These are phyloP conservation scores for Seira musarum DNA, from an alignment of 2,888 invertebrate genomes.

Conservation along the genomic window DNA sequence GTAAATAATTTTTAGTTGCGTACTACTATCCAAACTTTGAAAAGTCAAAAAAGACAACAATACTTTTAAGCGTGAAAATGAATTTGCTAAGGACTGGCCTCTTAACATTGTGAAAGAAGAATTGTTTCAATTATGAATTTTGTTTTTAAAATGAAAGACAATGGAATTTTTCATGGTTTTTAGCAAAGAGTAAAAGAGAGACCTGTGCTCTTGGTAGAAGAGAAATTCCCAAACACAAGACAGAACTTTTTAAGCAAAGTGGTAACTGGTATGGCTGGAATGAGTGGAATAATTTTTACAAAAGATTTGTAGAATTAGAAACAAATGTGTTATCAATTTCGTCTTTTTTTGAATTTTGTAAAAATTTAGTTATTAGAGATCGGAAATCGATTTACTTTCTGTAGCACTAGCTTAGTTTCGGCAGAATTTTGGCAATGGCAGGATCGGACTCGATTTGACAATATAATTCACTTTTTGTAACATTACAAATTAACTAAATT, in stretches of 20 bases:
- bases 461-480: too few species aligned
- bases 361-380: too few species aligned
- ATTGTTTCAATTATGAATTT: not conserved
- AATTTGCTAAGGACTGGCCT: not conserved
- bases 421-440: too few species aligned
- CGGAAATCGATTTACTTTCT: too few species aligned
- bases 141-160: not conserved
- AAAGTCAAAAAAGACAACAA: not conserved
- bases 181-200: not conserved
- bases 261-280: not conserved
- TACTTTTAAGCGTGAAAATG: not conserved
- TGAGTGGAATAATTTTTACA: not conserved
- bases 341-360: too few species aligned
- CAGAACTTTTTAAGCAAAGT: not conserved
- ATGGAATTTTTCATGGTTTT: not conserved
- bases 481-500: too few species aligned
- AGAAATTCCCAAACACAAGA: not conserved
- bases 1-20: not conserved
- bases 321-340: too few species aligned
- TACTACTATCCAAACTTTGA: not conserved
- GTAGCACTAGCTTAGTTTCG: too few species aligned
- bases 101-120: not conserved
- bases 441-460: too few species aligned
- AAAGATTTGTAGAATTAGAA: not conserved
- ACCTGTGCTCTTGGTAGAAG: not conserved